Evolutionary conservation across 2,888 invertebrate genomes (phyloP), one percentile per base, ranked within the genome.

Genomic region (Cheilosia vulpina): DNA sequence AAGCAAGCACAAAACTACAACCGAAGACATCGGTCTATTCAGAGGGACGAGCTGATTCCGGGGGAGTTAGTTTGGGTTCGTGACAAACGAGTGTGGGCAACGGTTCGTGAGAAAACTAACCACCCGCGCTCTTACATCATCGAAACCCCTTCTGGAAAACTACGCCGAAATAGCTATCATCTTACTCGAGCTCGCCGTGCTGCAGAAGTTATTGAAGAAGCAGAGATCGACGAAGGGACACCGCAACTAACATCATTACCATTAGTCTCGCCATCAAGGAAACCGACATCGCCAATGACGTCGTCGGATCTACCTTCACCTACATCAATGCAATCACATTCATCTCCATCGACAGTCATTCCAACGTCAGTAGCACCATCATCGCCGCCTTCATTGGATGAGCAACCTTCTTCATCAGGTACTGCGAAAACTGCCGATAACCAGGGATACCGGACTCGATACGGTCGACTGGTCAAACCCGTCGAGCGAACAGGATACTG

Each of bases 21-120:
- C 15, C 58, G 5, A 24, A 47, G 50, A 38, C 58, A 27, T 9
- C 24, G 50, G n/a, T 11, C 45, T 5, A 9, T 27, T 6, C 2
- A 27, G 19, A 57, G 15, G 6, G 17, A 34, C 13, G 41, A 53
- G 13, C 9, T 43, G 7, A 52, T 43, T 41, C 38, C 41, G 1
- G 60, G 71, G 27, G 71, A 34, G 38, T 34, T 55, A 62, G 60
- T 72, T 53, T 62, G 43, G 60, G 60, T 34, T 21, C 69, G 47
- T 3, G 69, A 57, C 11, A 58, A 69, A 7, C 47, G 58, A 13
- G 17, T 53, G 24, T 62, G 47, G 13, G 38, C 34, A 0, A 62
- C 63, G 24, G 63, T 63, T 55, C 17, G 63, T n/a, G 24, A 57
- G 45, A 57, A 62, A 21, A 62, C 63, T 6, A 63, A 57, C 1